A percentile compares a stretch with the other conserved stretches of the same genome.
phyloP scores from a whole-genome alignment of 2,113 vertebrate species.

The Oryzias celebensis region DNA sequence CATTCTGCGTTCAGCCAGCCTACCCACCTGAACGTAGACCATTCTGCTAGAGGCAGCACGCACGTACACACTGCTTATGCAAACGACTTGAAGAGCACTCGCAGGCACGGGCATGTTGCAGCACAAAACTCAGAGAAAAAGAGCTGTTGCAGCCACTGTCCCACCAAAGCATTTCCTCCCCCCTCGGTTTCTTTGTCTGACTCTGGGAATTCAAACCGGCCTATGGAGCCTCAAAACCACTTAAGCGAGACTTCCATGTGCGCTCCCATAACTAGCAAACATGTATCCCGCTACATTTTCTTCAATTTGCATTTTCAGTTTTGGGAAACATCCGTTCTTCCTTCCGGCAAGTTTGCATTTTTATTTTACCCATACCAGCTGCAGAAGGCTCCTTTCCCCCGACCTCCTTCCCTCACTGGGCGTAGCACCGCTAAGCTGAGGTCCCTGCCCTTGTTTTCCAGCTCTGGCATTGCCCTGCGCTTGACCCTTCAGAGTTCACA shows the following conservation, averaged over 20 bases:
- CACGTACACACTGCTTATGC: slow-evolving; percentile 13
- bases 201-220: slow-evolving; percentile 7
- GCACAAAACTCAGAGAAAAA: slow-evolving; percentile 27
- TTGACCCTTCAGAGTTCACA: slow-evolving; percentile 70
- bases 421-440: slow-evolving; percentile 36
- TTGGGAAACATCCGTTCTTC: slow-evolving; percentile 39
- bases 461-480: slow-evolving; percentile 62
- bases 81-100: slow-evolving; percentile 34
- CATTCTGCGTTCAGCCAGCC: slow-evolving; percentile 70
- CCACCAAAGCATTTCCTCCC: slow-evolving; percentile 28
- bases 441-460: slow-evolving; percentile 67
- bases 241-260: slow-evolving; percentile 4
- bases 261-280: slow-evolving; percentile 27
- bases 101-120: slow-evolving; percentile 53
- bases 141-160: slow-evolving; percentile 28
- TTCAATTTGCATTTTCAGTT: slow-evolving; percentile 27
- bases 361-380: slow-evolving; percentile 20
- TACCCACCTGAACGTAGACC: slow-evolving; percentile 43
- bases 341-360: slow-evolving; percentile 39
- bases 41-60: slow-evolving; percentile 33
- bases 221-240: slow-evolving; percentile 25
- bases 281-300: slow-evolving; percentile 22
- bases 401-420: slow-evolving; percentile 38
- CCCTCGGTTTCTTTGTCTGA: slow-evolving; percentile 33
- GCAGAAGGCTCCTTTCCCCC: slow-evolving; percentile 22